Percentiles rank a stretch among this genome's conserved stretches.
phyloP scores from a whole-genome alignment of 2,888 invertebrate genomes.

The Pollenia labialis region DNA sequence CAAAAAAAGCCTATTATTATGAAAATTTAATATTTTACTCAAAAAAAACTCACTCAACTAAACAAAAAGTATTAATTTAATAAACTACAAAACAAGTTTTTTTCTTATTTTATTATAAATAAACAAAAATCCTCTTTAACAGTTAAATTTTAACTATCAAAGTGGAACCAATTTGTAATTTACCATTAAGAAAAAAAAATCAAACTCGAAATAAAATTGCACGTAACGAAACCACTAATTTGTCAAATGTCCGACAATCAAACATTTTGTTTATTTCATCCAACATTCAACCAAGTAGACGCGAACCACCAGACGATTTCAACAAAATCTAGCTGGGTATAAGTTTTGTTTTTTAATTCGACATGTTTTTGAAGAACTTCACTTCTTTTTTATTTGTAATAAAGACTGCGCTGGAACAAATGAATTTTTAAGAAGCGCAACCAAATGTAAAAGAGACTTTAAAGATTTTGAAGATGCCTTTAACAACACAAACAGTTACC shows the following conservation, averaged over 20 bases:
- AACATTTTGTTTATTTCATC: conserved; percentile 11
- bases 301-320: neutral
- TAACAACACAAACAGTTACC: conserved; percentile 54
- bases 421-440: conserved; percentile 31
- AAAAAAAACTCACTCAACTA: neutral
- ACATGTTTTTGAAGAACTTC: neutral
- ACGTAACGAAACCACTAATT: conserved; percentile 69
- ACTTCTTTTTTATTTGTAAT: neutral
- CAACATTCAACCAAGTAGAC: neutral
- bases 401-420: conserved; percentile 24
- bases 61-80: neutral
- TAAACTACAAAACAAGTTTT: conserved; percentile 30
- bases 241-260: conserved; percentile 72
- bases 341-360: conserved; percentile 2
- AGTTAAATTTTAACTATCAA: conserved; percentile 31
- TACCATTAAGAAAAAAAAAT: neutral
- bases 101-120: neutral
- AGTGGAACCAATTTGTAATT: conserved; percentile 59
- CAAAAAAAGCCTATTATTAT: neutral
- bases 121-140: conserved; percentile 42
- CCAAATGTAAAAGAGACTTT: conserved; percentile 31
- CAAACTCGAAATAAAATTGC: conserved; percentile 15
- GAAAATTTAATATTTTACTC: neutral
- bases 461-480: conserved; percentile 53
- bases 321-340: neutral